Base-by-base conservation (phyloP, 2,797 vertebrate species). In the Euthynnus affinis region DNA sequence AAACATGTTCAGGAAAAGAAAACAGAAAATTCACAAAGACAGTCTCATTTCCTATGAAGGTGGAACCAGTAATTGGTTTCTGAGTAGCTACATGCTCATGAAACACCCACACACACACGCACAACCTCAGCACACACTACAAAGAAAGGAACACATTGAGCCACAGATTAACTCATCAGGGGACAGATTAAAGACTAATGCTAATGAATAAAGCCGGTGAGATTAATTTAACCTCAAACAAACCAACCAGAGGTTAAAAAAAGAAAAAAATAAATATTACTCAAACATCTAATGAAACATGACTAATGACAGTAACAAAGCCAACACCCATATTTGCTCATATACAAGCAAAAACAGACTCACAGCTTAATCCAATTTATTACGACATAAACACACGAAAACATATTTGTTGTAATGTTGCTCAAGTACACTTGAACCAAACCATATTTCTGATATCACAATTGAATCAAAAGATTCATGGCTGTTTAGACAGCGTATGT, bases 191-290 rank as follows among this genome's bases (percentile, higher is more conserved):
- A 67, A 80, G 23, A 32, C 13, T 25, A 15, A 73, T 32, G 64
- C 37, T 74, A 67, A 81, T 57, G 48, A 82, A 58, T 40, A 62
- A 56, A 59, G 27, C 48, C 59, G 70, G 58, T 27, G 49, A 68
- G 63, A 63, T 71, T 68, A 48, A 70, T 78, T 70, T 22, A 60
- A 82, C 32, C 37, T 68, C 25, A 59, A 75, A 61, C 14, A 68
- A 51, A 48, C 23, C n/a, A n/a, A 27, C 25, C 48, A 15, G n/a
- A 69, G 44, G 20, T 42, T 12, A 40, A 17, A 48, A 20, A 48
- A 34, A 64, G 60, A 5, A 68, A 17, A 25, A 51, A 14, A 59
- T 9, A 23, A 3, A 75, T 9, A 52, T 62, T 17, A 25, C 9
- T 72, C 51, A 63, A 49, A 62, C 49, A 68, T 22, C n/a, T 48